Base-by-base conservation (phyloP, 2,888 invertebrate species). In the Hecatera dysodea region DNA sequence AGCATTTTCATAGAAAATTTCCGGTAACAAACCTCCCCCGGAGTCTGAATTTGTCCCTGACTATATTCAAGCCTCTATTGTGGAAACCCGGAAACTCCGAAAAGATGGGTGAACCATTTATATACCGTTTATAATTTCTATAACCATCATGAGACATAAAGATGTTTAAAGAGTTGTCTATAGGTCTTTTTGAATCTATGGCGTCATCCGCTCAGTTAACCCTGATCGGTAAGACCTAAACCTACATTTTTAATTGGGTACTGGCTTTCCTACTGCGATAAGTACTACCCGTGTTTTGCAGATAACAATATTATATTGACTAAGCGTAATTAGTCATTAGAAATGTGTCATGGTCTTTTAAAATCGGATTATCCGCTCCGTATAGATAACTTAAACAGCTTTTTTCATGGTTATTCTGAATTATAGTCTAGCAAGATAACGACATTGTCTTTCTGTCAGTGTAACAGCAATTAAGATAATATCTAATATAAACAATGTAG, bases 281-380 rank as follows among this genome's bases (percentile, higher is more conserved):
- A 57, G 12, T n/a, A n/a, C 39, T 22, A 39, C 17, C 15, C 42
- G 9, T 9, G 12, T 46, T 33, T 15, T 46, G 39, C 22, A 63
- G 72, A 71, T 74, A 77, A 74, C 11, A 70, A n/a, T 46, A 53
- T 46, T 52, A 17, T 57, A 66, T 73, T 73, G 29, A 36, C 24
- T 24, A 44, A 73, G 19, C 29, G 42, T 33, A 17, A 75, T 57
- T 50, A n/a, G n/a, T n/a, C n/a, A n/a, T n/a, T n/a, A 50, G 22
- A 57, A 67, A 66, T 67, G 71, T 69, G 71, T 57, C 77, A 77
- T 8, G 77, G 57, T 48, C 61, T 42, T 59, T 46, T n/a, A 46
- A 24, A 29, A 52, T 73, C 12, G 22, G 36, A 63, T 64, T 73
- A 36, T 63, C 22, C 22, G 19, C 36, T 36, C 39, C 19, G 15